Evolutionary conservation across 2,888 invertebrate genomes (phyloP), one percentile per base, ranked within the genome.

Genomic region (Amphipyra berbera): DNA sequence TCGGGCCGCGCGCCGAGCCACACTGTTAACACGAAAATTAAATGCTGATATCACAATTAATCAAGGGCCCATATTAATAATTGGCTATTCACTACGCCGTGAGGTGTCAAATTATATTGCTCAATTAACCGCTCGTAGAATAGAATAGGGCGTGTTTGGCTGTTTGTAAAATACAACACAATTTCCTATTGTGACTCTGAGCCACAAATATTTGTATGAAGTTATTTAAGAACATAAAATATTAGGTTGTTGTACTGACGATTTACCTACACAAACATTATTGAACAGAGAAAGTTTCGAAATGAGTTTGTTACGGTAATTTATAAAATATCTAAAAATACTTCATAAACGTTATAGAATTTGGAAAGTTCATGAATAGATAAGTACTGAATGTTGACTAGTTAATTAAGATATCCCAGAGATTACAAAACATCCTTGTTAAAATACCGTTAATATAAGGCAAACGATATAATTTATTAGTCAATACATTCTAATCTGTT

Each of bases 41-140:
- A 95, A 94, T 94, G 94, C 94, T 95, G 94, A 95, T 95, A 95
- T 94, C 94, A 95, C 93, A 94, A 95, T 95, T 95, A 94, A 95
- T 95, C 94, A 94, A 94, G 92, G 89, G 90, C 86, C 92, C 90
- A 94, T 94, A 94, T 94, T 94, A 93, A 93, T 94, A 94, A 94
- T 95, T 95, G 94, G 91, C 94, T 94, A 94, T 95, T 94, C 94
- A 94, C 89, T 88, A 87, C 88, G 87, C 87, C 86, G 91, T 89
- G 92, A 94, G 94, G 94, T 95, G 94, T 94, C 94, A 94, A 94
- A 94, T 93, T 94, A 94, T 94, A 94, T 94, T 90, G 92, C 93
- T 94, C 94, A 92, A 94, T 94, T 94, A 94, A 91, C 91, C 89
- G 90, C 84, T 85, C 85, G 86, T 88, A 86, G 91, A 90, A 92